Evolutionary conservation across 2,888 invertebrate species (phyloP).

Genomic region (Drosophila tripunctata): DNA sequence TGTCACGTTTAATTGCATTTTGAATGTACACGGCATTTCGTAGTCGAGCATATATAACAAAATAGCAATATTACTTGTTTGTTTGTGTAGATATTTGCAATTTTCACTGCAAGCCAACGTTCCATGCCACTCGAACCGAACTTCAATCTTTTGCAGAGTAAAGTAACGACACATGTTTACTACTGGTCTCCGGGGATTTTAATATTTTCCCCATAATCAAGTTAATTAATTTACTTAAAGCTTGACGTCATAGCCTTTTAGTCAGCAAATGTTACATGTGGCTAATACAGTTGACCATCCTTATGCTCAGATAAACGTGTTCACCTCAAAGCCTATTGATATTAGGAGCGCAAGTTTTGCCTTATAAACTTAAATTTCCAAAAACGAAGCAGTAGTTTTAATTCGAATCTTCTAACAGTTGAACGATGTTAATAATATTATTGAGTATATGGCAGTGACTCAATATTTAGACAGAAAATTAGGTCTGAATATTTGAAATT

Average conservation of each 20-base stretch:
- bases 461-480: too few species aligned
- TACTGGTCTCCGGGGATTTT: conserved; percentile 46
- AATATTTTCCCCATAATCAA: conserved; percentile 57
- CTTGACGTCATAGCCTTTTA: conserved; percentile 29
- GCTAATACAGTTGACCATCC: conserved; percentile 12
- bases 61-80: conserved; percentile 1
- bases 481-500: too few species aligned
- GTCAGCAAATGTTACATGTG: conserved; percentile 4
- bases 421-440: too few species aligned
- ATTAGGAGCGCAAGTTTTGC: too few species aligned
- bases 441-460: too few species aligned
- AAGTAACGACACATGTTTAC: conserved; percentile 20
- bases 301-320: neutral
- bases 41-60: neutral
- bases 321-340: neutral
- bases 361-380: too few species aligned
- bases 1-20: conserved; percentile 1
- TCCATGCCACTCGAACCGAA: conserved; percentile 11
- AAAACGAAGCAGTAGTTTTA: too few species aligned
- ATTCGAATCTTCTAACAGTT: too few species aligned
- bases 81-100: conserved; percentile 15
- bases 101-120: conserved; percentile 18
- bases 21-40: neutral
- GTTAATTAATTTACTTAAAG: conserved; percentile 53
- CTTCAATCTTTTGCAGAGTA: conserved; percentile 17